These are phyloP conservation scores for Eumacrocentrus americanus DNA, from an alignment of 2,888 invertebrate genomes.

Conservation along the genomic window DNA sequence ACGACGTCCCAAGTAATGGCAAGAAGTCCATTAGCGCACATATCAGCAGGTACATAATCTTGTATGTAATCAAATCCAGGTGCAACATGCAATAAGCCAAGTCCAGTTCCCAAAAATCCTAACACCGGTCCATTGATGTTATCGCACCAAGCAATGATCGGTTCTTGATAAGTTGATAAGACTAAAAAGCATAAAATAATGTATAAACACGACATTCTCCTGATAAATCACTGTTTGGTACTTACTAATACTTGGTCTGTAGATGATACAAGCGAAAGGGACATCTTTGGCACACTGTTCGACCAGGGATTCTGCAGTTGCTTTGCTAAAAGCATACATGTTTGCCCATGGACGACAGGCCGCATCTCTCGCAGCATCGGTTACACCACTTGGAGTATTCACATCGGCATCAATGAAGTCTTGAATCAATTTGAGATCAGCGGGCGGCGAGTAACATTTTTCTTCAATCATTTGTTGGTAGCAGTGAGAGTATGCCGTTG, in stretches of 20 bases:
- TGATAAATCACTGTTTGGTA: too few relatives aligned
- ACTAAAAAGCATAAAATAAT: conserved; percentile 37
- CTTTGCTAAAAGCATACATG: conserved; percentile 43
- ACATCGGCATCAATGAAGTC: conserved; percentile 43
- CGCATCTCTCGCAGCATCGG: conserved; percentile 31
- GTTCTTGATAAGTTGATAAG: conserved; percentile 41
- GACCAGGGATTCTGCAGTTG: conserved; percentile 46
- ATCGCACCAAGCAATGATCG: conserved; percentile 40
- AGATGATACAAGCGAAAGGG: conserved; percentile 43
- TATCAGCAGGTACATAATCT: conserved; percentile 46
- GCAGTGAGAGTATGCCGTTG: conserved; percentile 45
- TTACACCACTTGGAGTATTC: conserved; percentile 36
- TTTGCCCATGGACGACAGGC: conserved; percentile 44
- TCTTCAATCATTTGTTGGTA: conserved; percentile 42
- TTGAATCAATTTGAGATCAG: conserved; percentile 40
- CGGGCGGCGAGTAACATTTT: conserved; percentile 45
- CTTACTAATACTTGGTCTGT: conserved; percentile 46
- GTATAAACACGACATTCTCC: too few relatives aligned
- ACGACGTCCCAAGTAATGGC: conserved; percentile 44
- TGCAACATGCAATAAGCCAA: conserved; percentile 40
- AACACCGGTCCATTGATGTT: conserved; percentile 37
- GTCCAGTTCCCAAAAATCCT: conserved; percentile 26
- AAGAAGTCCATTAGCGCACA: conserved; percentile 44
- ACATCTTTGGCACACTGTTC: conserved; percentile 36
- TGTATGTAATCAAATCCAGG: conserved; percentile 29